Evolutionary conservation across 2,113 vertebrate species (phyloP).

Genomic region (Cyanoramphus novaezelandiae): DNA sequence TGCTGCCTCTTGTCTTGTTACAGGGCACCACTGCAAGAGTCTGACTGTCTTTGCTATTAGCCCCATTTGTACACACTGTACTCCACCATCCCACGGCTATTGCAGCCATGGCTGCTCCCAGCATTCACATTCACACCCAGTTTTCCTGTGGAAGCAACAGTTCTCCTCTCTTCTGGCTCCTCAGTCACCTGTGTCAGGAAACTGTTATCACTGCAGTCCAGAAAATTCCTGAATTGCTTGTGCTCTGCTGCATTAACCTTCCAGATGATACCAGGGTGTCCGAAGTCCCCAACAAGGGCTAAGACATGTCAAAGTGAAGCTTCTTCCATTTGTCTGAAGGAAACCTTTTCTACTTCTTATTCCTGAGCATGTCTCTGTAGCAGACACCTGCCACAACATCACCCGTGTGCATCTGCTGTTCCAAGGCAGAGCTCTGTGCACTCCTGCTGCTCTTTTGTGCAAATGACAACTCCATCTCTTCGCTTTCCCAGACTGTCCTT

Average conservation of each 20-base stretch:
- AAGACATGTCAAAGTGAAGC: neutral
- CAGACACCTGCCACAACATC: neutral
- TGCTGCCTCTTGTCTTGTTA: neutral
- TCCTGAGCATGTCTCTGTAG: neutral
- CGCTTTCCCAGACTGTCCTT: neutral
- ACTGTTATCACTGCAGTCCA: neutral
- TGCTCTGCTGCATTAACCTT: neutral
- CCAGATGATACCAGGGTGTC: neutral
- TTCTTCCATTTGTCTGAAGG: neutral
- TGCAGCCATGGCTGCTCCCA: neutral
- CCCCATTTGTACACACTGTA: neutral
- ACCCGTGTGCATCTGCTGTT: rapidly evolving
- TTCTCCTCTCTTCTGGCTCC: neutral
- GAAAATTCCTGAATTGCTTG: neutral
- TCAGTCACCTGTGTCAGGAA: neutral
- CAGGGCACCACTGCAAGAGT: neutral
- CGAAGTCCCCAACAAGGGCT: neutral
- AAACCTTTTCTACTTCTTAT: neutral
- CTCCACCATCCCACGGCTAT: neutral
- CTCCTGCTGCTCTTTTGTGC: neutral
- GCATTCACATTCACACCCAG: neutral
- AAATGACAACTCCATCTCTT: neutral
- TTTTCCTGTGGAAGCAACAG: neutral
- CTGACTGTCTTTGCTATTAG: neutral
- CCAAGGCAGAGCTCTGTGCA: rapidly evolving